phyloP scores from a whole-genome alignment of 2,113 vertebrate species.

The Acanthisitta chloris region DNA sequence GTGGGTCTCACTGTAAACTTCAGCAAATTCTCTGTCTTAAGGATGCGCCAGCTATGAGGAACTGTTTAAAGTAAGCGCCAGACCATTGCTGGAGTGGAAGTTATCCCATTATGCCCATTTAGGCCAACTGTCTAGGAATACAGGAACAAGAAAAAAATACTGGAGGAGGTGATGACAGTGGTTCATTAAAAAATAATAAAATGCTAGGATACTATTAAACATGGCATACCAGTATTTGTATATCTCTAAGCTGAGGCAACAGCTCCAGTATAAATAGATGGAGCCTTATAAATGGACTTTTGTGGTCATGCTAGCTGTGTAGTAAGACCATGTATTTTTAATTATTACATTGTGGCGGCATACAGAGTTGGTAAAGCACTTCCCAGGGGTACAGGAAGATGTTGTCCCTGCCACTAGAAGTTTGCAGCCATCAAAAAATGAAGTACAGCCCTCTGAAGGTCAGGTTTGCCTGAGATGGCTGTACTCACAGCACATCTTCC shows the following conservation, averaged over 20 bases:
- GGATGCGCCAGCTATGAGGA: not conserved
- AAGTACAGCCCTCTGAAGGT: not conserved
- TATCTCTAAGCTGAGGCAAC: not conserved
- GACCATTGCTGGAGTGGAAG: not conserved
- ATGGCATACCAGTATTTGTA: not conserved
- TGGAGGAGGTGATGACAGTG: not conserved
- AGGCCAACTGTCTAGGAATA: not conserved
- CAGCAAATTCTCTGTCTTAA: not conserved
- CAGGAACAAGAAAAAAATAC: not conserved
- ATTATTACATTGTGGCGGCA: not conserved
- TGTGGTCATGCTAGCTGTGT: not conserved
- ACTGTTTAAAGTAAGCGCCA: accelerated
- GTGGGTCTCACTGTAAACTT: not conserved
- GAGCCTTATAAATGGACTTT: not conserved
- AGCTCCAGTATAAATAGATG: not conserved
- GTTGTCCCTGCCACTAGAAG: not conserved
- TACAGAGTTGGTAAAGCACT: not conserved
- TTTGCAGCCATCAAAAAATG: not conserved
- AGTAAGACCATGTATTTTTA: not conserved
- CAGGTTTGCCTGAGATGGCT: not conserved
- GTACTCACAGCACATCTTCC: not conserved
- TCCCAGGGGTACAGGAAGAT: not conserved
- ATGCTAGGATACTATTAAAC: not conserved
- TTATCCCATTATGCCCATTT: not conserved
- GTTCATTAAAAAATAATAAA: constrained; percentile 1